Evolutionary conservation across 2,113 vertebrate genomes (phyloP), one percentile per base, ranked within the genome.

Genomic region (Entomyzon cyanotis): DNA sequence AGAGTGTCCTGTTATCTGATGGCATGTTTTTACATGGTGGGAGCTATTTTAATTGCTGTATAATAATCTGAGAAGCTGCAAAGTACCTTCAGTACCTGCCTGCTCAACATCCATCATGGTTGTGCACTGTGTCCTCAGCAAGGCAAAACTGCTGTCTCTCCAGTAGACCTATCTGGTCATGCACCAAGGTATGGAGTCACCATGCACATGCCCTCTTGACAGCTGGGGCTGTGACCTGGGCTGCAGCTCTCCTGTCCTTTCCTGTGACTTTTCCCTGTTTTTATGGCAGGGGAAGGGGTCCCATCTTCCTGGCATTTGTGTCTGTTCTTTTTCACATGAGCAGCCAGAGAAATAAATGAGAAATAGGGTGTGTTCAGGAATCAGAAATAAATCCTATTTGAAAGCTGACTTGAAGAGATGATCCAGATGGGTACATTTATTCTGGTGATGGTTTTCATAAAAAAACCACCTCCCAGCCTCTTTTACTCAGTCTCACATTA

Each of bases 191-290:
- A 37, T 8, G 52, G 52, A 60, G n/a, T 21, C 76, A 67, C 46
- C 4, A 1, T 15, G 30, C 44, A 52, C 9, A 2, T 44, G 12
- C 11, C 17, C 41, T 41, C 64, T 0, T 0, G n/a, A 11, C 41
- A 78, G 27, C 31, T 69, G 76, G 37, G 39, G n/a, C 46, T 25
- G 23, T 15, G 46, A 41, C 19, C 14, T 13, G 25, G 7, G 41
- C 60, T 80, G 42, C 41, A 65, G 67, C 42, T 76, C 22, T 71
- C 49, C 31, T 49, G 52, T 25, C 42, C 33, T 60, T 81, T 60
- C 16, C 42, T 47, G 22, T 24, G 39, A 31, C 30, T 75, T 69
- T 82, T 52, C 56, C 62, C 75, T 35, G 11, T 7, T 73, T 87
- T 81, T 65, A 52, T 33, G 28, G 3, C 25, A 0, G 2, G 23